Percentiles rank a stretch among this genome's conserved stretches.
These are phyloP conservation scores for Pelosia muscerda DNA, from an alignment of 2,888 invertebrate genomes.

Conservation along the genomic window DNA sequence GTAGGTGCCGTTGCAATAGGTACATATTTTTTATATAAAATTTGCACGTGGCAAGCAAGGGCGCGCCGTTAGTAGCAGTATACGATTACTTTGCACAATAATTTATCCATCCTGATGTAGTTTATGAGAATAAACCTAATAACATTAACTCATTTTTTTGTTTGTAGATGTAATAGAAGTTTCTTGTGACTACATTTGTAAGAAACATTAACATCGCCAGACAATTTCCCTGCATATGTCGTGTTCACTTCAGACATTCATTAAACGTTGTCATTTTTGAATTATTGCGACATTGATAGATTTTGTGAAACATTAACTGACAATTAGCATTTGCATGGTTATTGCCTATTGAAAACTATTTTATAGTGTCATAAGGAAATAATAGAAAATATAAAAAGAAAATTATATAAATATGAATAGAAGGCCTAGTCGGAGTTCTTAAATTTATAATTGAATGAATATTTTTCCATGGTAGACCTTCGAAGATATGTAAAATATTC, in stretches of 20 bases:
- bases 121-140: constrained; percentile 41
- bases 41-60: background rate
- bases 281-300: background rate
- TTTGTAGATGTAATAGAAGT: constrained; percentile 40
- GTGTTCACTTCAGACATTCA: constrained; percentile 58
- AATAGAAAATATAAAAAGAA: too few species aligned
- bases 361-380: too few species aligned
- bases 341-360: too few species aligned
- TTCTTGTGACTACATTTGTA: constrained; percentile 40
- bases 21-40: background rate
- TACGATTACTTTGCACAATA: constrained; percentile 8
- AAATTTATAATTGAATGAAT: background rate
- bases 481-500: too few species aligned
- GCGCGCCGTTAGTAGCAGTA: background rate
- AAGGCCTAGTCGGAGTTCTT: background rate
- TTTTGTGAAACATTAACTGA: background rate
- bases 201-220: constrained; percentile 44
- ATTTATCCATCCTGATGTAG: constrained; percentile 37
- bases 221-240: constrained; percentile 65
- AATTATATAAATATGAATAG: background rate
- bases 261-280: background rate
- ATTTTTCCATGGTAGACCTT: background rate
- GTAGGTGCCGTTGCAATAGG: background rate
- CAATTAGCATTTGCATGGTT: background rate
- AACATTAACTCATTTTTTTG: constrained; percentile 46